phyloP scores from a whole-genome alignment of 2,888 invertebrate genomes.

The Hetaerina titia region DNA sequence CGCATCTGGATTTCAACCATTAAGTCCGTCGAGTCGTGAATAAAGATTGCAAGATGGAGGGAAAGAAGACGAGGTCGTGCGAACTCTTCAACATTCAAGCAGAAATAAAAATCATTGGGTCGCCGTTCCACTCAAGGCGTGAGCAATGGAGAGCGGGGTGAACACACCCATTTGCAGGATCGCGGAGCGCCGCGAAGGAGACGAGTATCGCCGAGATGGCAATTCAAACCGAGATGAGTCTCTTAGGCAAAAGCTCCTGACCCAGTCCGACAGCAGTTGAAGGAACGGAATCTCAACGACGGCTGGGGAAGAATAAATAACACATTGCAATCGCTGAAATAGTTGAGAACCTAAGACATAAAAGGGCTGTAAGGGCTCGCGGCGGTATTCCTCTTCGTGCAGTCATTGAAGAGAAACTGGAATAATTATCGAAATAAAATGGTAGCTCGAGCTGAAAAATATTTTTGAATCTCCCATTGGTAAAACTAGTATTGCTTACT shows the following conservation, averaged over 20 bases:
- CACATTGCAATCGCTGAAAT: not conserved
- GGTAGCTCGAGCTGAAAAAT: too few relatives aligned
- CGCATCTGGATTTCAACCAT: not conserved
- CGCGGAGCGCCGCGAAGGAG: not conserved
- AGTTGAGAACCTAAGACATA: not conserved
- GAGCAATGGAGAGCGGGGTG: not conserved
- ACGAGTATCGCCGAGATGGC: too few relatives aligned
- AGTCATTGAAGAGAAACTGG: too few relatives aligned
- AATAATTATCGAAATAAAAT: too few relatives aligned
- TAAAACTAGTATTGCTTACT: too few relatives aligned
- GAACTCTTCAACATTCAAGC: not conserved
- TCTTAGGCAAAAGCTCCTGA: too few relatives aligned
- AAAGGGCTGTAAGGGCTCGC: too few relatives aligned
- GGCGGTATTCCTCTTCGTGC: too few relatives aligned
- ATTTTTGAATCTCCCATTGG: too few relatives aligned
- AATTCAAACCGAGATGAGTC: too few relatives aligned
- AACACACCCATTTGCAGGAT: not conserved
- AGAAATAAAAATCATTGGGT: not conserved
- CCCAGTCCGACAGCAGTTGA: too few relatives aligned
- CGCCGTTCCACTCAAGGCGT: not conserved
- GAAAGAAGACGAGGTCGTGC: not conserved
- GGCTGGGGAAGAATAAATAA: not conserved
- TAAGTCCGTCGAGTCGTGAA: not conserved
- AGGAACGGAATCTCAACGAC: not conserved
- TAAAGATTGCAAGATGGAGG: not conserved